Base-by-base conservation (phyloP, 1,140 invertebrate genomes). In the Ericerus pela region DNA sequence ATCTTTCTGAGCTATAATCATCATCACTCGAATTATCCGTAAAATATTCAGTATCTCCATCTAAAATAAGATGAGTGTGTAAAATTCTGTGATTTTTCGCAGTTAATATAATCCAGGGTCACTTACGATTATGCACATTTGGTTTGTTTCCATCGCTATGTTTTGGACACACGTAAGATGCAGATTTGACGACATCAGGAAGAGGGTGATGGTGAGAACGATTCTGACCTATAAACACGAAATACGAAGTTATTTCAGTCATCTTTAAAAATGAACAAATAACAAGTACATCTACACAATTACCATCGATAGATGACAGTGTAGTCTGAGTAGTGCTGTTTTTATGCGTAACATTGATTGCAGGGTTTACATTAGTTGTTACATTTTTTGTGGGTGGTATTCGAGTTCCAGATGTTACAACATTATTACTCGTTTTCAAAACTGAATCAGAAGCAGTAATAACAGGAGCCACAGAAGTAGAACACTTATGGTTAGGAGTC, bases 1-100 rank as follows among this genome's bases (percentile, higher is more conserved):
- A 66, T n/a, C 58, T 58, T 57, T 75, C 74, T 8, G 78, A 80
- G 60, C 76, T 78, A 53, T 74, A 72, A 58, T 76, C 75, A 57
- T 73, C 75, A 37, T 73, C 70, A 55, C 69, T 73, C 56, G 71
- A 73, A 16, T 65, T 67, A 11, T 69, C 71, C 26, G 57, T 54
- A 51, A 51, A 54, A 33, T 20, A 36, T 43, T 47, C 51, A 20
- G 8, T 10, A 24, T 47, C 41, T 2, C 41, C 20, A 24, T 22
- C 41, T 47, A 22, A 47, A 47, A 47, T 14, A 24, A 47, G 26
- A 20, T 24, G 14, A 47, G n/a, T n/a, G n/a, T n/a, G n/a, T n/a
- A n/a, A 22, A 2, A 14, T 47, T 22, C 14, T 3, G 36, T 38
- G 36, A 38, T 16, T 38, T 5, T 18, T 3, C 14, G 4, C 36